phyloP scores from a whole-genome alignment of 2,888 invertebrate species.

The Theodoxus fluviatilis region DNA sequence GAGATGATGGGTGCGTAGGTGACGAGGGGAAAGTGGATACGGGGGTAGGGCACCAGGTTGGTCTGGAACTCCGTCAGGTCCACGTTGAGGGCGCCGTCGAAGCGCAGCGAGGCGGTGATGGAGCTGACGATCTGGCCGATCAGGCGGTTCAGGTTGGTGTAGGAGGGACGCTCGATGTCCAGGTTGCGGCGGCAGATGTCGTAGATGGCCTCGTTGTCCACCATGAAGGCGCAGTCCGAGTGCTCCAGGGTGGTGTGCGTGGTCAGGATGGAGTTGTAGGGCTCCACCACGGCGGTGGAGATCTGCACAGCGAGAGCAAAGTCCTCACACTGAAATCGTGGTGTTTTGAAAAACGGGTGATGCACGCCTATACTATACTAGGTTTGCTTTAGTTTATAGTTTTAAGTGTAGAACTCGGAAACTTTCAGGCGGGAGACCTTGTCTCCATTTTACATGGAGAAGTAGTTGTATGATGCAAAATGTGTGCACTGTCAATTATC shows the following conservation, averaged over 20 bases:
- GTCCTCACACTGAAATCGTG: no score
- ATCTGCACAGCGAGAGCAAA: no score
- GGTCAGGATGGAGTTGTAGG: conserved; percentile 34
- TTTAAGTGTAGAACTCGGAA: no score
- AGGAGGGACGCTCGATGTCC: conserved; percentile 32
- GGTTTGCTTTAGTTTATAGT: no score
- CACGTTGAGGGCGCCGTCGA: conserved; percentile 63
- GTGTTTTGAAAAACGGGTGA: no score
- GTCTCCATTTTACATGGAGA: no score
- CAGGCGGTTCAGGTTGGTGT: conserved; percentile 36
- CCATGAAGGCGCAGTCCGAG: conserved; percentile 81
- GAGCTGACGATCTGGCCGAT: conserved; percentile 32
- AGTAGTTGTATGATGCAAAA: no score
- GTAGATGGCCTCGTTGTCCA: conserved; percentile 34
- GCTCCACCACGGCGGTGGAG: conserved; percentile 31
- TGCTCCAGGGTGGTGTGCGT: conserved; percentile 77
- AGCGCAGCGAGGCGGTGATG: conserved; percentile 48
- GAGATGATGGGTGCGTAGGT: conserved; percentile 88
- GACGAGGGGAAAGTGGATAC: conserved; percentile 84
- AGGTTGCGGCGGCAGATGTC: conserved; percentile 34
- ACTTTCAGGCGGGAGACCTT: no score
- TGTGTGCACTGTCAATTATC: no score
- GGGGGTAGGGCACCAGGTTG: conserved; percentile 63
- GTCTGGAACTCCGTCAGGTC: conserved; percentile 69
- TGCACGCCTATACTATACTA: no score